phyloP scores from a whole-genome alignment of 1,140 invertebrate genomes.

The Megalopta genalis region DNA sequence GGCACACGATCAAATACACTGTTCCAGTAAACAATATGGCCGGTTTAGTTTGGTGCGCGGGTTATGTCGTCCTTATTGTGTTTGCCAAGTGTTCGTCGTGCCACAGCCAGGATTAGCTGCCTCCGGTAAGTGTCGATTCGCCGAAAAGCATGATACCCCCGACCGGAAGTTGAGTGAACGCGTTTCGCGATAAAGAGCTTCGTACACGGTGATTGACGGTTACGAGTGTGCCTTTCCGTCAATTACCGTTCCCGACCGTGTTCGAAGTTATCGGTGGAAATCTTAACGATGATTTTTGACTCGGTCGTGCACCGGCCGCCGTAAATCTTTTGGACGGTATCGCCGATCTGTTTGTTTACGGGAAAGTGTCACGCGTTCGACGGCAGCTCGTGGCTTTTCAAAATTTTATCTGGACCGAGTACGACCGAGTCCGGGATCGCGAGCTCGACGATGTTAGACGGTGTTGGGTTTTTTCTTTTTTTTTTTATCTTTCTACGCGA shows the following conservation, averaged over 20 bases:
- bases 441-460: constrained; percentile 9
- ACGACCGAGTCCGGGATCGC: background rate
- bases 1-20: constrained; percentile 28
- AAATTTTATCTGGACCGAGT: background rate
- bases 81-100: constrained; percentile 45
- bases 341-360: background rate
- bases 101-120: constrained; percentile 50
- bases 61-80: constrained; percentile 67
- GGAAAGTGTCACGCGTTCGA: background rate
- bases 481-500: background rate
- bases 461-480: constrained; percentile 20
- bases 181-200: background rate
- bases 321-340: too few relatives aligned
- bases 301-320: background rate
- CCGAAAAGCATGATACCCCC: background rate
- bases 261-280: constrained; percentile 35
- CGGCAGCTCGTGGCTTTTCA: background rate
- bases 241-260: constrained; percentile 35
- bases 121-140: constrained; percentile 60
- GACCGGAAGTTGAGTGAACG: background rate
- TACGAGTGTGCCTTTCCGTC: constrained; percentile 23
- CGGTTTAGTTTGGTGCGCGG: constrained; percentile 65
- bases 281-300: background rate
- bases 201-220: constrained; percentile 18
- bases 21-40: constrained; percentile 74